phyloP scores from a whole-genome alignment of 2,797 vertebrate species.

The Cirrhinus molitorella region DNA sequence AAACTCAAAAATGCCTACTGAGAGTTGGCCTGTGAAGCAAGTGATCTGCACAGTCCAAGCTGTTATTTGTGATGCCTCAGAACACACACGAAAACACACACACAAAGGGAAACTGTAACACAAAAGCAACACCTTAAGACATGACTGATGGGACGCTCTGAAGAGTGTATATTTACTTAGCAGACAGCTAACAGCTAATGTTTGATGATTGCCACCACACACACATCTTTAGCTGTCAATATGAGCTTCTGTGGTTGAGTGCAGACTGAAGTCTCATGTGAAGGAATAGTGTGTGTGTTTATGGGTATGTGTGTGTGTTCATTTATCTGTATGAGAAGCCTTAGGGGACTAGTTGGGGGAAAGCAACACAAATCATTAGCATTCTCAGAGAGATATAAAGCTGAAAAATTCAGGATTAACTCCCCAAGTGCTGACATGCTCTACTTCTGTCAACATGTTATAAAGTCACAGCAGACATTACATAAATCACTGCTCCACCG shows the following conservation, averaged over 20 bases:
- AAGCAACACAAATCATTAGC: constrained; percentile 52
- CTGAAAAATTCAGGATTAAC: constrained; percentile 33
- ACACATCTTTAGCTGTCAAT: constrained; percentile 38
- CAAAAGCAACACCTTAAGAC: constrained; percentile 1
- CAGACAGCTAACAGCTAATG: neutral
- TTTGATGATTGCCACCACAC: constrained; percentile 6
- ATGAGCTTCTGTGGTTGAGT: constrained; percentile 3
- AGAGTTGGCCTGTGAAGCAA: neutral
- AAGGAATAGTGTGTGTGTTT: neutral
- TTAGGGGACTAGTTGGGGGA: constrained; percentile 27
- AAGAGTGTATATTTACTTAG: constrained; percentile 19
- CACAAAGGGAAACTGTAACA: neutral
- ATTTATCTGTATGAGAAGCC: constrained; percentile 32
- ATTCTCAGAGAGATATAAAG: constrained; percentile 35
- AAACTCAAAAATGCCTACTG: constrained; percentile 12
- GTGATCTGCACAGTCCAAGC: constrained; percentile 15
- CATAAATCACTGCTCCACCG: constrained; percentile 24
- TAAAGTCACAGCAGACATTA: constrained; percentile 36
- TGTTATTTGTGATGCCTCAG: neutral
- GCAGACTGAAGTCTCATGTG: constrained; percentile 10
- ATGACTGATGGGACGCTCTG: constrained; percentile 1
- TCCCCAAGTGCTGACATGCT: constrained; percentile 41
- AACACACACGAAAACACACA: constrained; percentile 10
- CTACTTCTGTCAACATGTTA: constrained; percentile 46
- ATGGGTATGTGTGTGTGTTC: neutral